phyloP scores from a whole-genome alignment of 2,888 invertebrate species.

The Cheilosia impressa region DNA sequence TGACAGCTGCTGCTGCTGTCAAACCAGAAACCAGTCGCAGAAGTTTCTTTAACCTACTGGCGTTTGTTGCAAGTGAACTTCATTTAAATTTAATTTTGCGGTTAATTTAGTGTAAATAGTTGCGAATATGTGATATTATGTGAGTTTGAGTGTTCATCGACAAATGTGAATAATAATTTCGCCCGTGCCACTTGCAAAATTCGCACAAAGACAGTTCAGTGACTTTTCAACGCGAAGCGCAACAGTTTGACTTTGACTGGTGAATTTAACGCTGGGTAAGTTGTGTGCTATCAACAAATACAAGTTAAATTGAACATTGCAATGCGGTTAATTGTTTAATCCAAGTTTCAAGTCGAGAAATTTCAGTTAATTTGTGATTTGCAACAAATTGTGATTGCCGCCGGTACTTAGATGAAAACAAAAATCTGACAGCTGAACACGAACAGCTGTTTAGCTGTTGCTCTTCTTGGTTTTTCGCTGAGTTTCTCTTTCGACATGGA shows the following conservation, averaged over 20 bases:
- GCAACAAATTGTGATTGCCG: background rate
- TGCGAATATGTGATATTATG: background rate
- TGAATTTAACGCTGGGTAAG: background rate
- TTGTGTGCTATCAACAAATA: background rate
- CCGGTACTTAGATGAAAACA: background rate
- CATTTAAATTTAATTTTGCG: conserved; percentile 2
- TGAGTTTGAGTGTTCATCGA: background rate
- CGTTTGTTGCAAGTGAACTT: conserved; percentile 45
- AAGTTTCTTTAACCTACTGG: conserved; percentile 26
- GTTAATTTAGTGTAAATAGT: background rate
- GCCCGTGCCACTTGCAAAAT: background rate
- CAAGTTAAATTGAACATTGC: background rate
- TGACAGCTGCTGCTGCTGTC: conserved; percentile 22
- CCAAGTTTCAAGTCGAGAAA: background rate
- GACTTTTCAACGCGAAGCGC: background rate
- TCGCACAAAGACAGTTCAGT: background rate
- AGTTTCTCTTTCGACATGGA: conserved; percentile 39
- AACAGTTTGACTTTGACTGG: background rate
- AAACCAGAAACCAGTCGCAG: background rate
- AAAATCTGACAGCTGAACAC: background rate
- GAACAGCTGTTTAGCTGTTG: conserved; percentile 53
- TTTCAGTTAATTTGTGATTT: background rate
- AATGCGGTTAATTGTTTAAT: background rate
- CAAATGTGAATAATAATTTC: background rate
- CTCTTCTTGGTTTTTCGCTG: conserved; percentile 54